A percentile compares a stretch with the other conserved stretches of the same genome.
phyloP scores from a whole-genome alignment of 2,113 vertebrate genomes.

The Leucoraja erinaceus region DNA sequence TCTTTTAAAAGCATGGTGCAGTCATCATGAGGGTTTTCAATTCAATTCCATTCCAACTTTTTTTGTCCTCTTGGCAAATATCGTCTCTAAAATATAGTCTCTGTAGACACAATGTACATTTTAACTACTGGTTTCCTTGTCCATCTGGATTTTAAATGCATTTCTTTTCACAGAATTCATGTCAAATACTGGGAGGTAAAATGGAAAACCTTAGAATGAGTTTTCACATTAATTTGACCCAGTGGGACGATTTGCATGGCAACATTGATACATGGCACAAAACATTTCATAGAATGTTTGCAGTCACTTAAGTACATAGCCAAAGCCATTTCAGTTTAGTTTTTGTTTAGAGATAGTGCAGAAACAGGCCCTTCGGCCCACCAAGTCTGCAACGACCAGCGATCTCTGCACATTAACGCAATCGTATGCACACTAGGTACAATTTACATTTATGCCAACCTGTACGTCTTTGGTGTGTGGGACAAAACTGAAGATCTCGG shows the following conservation, averaged over 20 bases:
- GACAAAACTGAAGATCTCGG: no score
- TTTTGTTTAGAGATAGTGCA: no score
- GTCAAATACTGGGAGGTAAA: background rate
- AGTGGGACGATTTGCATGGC: background rate
- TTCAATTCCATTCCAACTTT: constrained; percentile 22
- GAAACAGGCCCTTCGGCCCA: no score
- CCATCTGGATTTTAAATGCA: background rate
- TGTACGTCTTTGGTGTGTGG: no score
- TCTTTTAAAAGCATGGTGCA: background rate
- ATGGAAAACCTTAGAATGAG: background rate
- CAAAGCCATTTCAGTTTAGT: background rate
- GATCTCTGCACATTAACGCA: no score
- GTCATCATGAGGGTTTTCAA: background rate
- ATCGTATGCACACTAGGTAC: no score
- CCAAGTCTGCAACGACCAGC: no score
- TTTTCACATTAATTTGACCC: background rate
- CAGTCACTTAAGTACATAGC: background rate
- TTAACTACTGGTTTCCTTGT: constrained; percentile 20
- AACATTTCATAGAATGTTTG: background rate
- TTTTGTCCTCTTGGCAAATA: background rate
- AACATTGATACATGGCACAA: background rate
- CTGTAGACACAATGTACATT: constrained; percentile 11
- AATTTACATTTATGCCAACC: no score
- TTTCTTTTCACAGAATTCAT: constrained; percentile 4
- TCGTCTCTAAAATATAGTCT: background rate